Evolutionary conservation across 2,797 vertebrate genomes (phyloP).

Genomic region (Poecilia velifera): DNA sequence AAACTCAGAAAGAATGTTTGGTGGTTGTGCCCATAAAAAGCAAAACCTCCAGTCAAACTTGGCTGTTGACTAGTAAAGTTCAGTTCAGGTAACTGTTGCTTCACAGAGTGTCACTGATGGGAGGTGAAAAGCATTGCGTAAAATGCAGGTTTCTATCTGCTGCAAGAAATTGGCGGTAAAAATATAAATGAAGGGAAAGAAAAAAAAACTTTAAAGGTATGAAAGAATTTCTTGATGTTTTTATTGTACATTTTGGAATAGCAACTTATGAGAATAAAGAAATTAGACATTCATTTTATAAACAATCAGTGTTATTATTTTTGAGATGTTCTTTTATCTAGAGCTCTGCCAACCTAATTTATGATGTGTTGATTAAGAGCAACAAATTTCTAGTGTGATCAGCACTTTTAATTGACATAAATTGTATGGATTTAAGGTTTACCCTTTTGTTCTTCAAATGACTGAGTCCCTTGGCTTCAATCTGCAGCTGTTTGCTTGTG

Average conservation of each 20-base stretch:
- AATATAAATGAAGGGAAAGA: not conserved
- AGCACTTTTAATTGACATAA: not conserved
- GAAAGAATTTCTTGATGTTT: not conserved
- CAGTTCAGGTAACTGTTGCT: not conserved
- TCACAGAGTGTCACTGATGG: not conserved
- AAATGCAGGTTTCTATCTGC: not conserved
- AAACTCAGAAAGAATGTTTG: constrained; percentile 2
- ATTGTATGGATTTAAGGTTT: not conserved
- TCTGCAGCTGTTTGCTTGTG: not conserved
- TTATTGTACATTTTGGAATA: not conserved
- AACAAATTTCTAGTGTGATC: not conserved
- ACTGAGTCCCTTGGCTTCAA: not conserved
- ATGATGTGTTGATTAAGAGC: not conserved
- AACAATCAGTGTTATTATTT: not conserved
- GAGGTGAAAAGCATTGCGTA: not conserved
- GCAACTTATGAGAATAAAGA: not conserved
- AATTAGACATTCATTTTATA: not conserved
- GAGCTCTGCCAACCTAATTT: not conserved
- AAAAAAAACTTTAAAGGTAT: not conserved
- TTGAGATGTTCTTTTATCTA: not conserved
- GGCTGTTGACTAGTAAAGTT: not conserved
- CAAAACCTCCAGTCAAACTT: not conserved
- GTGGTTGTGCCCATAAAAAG: not conserved
- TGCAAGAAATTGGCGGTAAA: not conserved
- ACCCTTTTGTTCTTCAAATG: not conserved